phyloP scores from a whole-genome alignment of 2,113 vertebrate species.

The Bothrops jararaca region DNA sequence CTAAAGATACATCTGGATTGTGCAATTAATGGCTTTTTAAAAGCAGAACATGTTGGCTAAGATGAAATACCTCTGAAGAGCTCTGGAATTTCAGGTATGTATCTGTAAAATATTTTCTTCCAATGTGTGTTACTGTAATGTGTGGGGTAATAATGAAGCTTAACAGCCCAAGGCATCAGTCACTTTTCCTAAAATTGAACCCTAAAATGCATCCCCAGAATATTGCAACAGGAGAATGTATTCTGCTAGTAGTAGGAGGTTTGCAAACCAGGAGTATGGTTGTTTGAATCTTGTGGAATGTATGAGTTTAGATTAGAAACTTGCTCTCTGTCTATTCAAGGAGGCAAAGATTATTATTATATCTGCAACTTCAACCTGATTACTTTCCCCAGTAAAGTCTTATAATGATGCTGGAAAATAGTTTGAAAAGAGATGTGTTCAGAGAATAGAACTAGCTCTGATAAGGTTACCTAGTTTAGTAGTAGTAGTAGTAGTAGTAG shows the following conservation, averaged over 20 bases:
- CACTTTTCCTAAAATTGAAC: not conserved
- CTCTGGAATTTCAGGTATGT: conserved; percentile 70
- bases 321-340: not conserved
- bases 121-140: conserved; percentile 26
- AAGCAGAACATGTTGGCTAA: conserved; percentile 59
- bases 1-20: conserved; percentile 56
- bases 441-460: not conserved
- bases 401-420: not conserved
- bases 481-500: too few species aligned
- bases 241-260: not conserved
- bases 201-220: not conserved
- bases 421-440: not conserved
- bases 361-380: not conserved
- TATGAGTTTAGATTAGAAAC: not conserved
- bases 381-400: not conserved
- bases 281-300: not conserved
- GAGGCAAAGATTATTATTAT: not conserved
- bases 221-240: not conserved
- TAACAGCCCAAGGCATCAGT: not conserved
- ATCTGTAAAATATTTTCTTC: conserved; percentile 60
- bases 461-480: not conserved
- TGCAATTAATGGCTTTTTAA: conserved; percentile 63
- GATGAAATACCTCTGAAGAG: conserved; percentile 63
- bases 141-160: not conserved
- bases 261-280: not conserved